These are phyloP conservation scores for Euplexia lucipara DNA, from an alignment of 2,888 invertebrate genomes.

Conservation along the genomic window DNA sequence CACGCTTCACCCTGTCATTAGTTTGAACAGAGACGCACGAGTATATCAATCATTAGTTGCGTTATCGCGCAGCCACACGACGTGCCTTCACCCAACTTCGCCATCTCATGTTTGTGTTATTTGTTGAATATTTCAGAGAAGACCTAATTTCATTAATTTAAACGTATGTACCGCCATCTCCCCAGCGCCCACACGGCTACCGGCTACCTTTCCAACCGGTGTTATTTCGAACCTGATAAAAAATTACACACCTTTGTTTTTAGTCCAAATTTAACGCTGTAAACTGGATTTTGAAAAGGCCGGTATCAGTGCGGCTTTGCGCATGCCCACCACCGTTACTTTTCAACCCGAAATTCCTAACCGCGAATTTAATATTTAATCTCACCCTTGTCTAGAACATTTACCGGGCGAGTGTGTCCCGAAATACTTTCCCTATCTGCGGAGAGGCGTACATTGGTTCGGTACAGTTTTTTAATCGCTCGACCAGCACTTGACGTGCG, in stretches of 20 bases:
- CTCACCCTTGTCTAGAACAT: constrained; percentile 90
- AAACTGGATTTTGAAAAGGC: constrained; percentile 82
- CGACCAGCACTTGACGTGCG: constrained; percentile 87
- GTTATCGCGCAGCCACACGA: constrained; percentile 85
- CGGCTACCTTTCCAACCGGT: constrained; percentile 64
- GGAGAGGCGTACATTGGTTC: constrained; percentile 79
- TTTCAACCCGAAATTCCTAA: constrained; percentile 89
- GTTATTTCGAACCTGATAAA: constrained; percentile 78
- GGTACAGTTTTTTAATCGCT: constrained; percentile 88
- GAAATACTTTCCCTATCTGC: constrained; percentile 83
- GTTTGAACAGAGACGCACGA: constrained; percentile 86
- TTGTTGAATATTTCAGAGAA: constrained; percentile 70
- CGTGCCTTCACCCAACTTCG: constrained; percentile 80
- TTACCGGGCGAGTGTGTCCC: constrained; percentile 84
- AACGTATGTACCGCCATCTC: constrained; percentile 65
- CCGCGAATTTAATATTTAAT: constrained; percentile 91
- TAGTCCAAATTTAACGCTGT: constrained; percentile 80
- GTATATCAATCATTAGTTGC: constrained; percentile 89
- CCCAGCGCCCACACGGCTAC: constrained; percentile 42
- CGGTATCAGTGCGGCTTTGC: constrained; percentile 76
- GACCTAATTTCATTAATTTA: constrained; percentile 73
- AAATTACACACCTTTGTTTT: constrained; percentile 84
- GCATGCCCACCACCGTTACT: constrained; percentile 82
- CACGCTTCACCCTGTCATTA: constrained; percentile 89
- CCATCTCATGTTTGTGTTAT: constrained; percentile 79